phyloP scores from a whole-genome alignment of 2,113 vertebrate genomes.

The Perognathus longimembris region DNA sequence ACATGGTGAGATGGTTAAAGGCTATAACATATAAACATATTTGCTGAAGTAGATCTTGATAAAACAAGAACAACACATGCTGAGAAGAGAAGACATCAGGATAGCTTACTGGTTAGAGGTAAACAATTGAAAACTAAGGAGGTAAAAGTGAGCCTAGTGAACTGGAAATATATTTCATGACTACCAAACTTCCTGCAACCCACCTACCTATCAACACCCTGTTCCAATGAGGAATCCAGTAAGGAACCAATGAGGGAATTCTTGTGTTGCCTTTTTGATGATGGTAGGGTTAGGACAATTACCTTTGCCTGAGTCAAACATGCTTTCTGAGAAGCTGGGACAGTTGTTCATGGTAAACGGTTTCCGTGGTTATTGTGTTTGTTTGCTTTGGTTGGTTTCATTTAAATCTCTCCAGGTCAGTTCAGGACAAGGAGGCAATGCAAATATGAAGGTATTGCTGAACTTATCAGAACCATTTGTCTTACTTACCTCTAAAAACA shows the following conservation, averaged over 20 bases:
- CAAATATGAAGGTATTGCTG: conserved; percentile 9
- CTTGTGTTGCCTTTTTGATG: not conserved
- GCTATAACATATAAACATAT: too few relatives aligned
- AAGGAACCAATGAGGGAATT: not conserved
- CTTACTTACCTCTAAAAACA: conserved; percentile 48
- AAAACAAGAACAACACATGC: too few relatives aligned
- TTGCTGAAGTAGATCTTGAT: not conserved
- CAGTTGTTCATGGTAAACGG: too few relatives aligned
- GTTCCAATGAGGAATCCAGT: not conserved
- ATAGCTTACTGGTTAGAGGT: not conserved
- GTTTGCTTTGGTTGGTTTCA: not conserved
- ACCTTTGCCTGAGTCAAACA: not conserved
- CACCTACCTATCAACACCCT: too few relatives aligned
- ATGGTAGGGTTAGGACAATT: not conserved
- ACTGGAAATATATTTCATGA: not conserved
- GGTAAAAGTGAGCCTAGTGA: not conserved
- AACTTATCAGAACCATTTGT: conserved; percentile 39
- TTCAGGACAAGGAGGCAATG: conserved; percentile 13
- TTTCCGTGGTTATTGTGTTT: conserved; percentile 15
- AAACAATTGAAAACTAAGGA: not conserved
- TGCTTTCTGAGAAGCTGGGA: not conserved
- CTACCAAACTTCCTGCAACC: not conserved
- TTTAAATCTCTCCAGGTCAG: conserved; percentile 7
- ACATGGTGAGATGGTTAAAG: not conserved
- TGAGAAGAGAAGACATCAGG: not conserved